phyloP scores from a whole-genome alignment of 2,113 vertebrate species.

The Boulengeromyrus knoepffleri region DNA sequence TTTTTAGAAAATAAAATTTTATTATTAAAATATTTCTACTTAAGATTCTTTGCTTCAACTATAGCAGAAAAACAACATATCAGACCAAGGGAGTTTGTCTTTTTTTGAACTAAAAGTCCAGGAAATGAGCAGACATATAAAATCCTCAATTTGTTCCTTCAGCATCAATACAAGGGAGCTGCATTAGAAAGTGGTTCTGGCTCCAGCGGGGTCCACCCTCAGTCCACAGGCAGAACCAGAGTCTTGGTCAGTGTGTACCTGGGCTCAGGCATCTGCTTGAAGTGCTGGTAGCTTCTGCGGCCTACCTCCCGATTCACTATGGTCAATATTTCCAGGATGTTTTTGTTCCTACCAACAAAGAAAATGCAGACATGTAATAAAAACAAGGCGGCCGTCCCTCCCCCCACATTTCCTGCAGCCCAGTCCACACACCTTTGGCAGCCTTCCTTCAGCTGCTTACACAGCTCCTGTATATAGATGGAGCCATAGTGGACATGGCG shows the following conservation, averaged over 20 bases:
- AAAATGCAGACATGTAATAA: background rate
- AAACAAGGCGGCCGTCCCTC: background rate
- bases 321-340: slow-evolving; percentile 68
- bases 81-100: background rate
- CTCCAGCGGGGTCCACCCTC: background rate
- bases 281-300: background rate
- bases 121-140: background rate
- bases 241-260: slow-evolving; percentile 67
- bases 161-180: background rate
- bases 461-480: slow-evolving; percentile 70
- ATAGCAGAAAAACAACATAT: background rate
- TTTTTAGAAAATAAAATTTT: background rate
- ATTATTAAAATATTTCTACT: background rate
- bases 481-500: slow-evolving; percentile 42
- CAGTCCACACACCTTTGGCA: slow-evolving; percentile 45
- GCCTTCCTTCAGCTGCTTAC: slow-evolving; percentile 46
- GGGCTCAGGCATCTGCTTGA: slow-evolving; percentile 75
- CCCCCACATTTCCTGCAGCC: too few species aligned
- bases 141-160: background rate
- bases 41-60: background rate
- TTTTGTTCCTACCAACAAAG: slow-evolving; percentile 56
- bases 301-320: slow-evolving; percentile 69
- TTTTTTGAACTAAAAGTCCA: background rate
- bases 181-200: background rate
- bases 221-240: slow-evolving; percentile 55